Conservation (phyloP, 2,113 vertebrate species). For the Plecturocebus donacophilus region DNA sequence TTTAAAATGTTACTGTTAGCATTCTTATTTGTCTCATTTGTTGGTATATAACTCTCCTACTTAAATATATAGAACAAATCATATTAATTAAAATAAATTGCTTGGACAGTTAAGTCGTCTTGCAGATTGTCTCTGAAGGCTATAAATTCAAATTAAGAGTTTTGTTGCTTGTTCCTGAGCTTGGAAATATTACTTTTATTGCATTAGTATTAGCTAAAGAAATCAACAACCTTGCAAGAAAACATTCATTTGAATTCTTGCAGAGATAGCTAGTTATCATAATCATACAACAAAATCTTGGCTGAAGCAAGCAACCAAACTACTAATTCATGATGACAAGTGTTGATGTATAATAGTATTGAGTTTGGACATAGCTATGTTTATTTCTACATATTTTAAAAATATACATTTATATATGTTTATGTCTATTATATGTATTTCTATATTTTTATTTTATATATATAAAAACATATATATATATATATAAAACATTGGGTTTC, state of each 20-base stretch:
- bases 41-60: constrained; percentile 66
- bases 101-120: constrained; percentile 35
- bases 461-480: not conserved
- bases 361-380: not conserved
- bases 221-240: not conserved
- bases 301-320: constrained; percentile 38
- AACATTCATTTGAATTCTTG: constrained; percentile 40
- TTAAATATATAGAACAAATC: constrained; percentile 79
- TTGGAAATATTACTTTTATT: constrained; percentile 52
- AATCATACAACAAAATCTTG: constrained; percentile 36
- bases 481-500: not conserved
- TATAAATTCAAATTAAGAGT: constrained; percentile 83
- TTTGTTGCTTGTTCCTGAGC: constrained; percentile 38
- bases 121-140: constrained; percentile 66
- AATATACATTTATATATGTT: not conserved
- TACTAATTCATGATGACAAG: constrained; percentile 36
- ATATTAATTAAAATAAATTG: constrained; percentile 80
- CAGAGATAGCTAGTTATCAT: constrained; percentile 38
- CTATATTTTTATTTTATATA: not conserved
- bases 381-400: constrained; percentile 1
- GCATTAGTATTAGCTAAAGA: constrained; percentile 43
- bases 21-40: constrained; percentile 63
- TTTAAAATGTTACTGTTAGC: constrained; percentile 70
- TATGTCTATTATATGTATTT: not conserved
- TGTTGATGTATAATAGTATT: constrained; percentile 46